Base-by-base conservation (phyloP, 2,113 vertebrate species). In the Cacatua alba region DNA sequence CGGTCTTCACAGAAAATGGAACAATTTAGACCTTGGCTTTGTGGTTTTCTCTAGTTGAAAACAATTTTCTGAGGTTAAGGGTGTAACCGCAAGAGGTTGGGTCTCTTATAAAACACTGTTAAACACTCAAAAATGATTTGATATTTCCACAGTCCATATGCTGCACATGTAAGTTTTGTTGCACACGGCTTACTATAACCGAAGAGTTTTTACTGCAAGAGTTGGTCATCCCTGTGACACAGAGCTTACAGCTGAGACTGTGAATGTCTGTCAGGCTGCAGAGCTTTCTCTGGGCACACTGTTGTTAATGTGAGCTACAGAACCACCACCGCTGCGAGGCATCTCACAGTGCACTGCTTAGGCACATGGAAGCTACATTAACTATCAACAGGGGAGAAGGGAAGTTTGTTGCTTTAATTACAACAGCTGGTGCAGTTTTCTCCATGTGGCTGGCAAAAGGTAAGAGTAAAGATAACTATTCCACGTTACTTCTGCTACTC, bases 281-380 rank as follows among this genome's bases (percentile, higher is more conserved):
- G 35, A 69, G 8, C 39, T 39, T 94, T 48, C 41, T 37, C 63
- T 52, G 28, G 14, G 39, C 8, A 39, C 2, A 2, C 17, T 26
- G 41, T 29, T 1, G 1, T 69, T 35, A 44, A 33, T 4, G 3
- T 13, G n/a, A 90, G 23, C 35, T 65, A 39, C 16, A 70, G 41
- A 0, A 0, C 25, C 39, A 62, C 6, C 68, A 33, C 5, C 35
- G 2, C 3, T 63, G 28, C 6, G 15, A 25, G 16, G 19, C 28
- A 18, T 48, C 75, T 68, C 60, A 57, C 55, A 29, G 17, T 6
- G 12, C 33, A 44, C 21, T 49, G 35, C 26, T 71, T 15, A 43
- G 35, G 63, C 35, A 76, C 44, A 29, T 0, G 1, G 33, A 86
- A 41, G 10, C 26, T n/a, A 44, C 20, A 17, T 0, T 39, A 57